Base-by-base conservation (phyloP, 1,140 invertebrate species). In the Cylas formicarius region DNA sequence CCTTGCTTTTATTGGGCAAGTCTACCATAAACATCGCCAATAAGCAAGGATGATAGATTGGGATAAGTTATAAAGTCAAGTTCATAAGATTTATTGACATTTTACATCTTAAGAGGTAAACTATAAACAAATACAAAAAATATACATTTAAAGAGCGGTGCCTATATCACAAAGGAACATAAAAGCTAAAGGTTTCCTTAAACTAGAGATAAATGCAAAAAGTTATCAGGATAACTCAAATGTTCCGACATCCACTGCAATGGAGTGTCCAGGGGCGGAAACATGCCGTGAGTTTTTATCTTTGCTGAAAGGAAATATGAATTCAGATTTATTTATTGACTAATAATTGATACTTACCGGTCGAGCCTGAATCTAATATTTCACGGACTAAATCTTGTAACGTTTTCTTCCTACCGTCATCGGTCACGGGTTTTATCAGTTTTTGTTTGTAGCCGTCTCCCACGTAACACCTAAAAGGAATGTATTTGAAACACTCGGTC, bases 211-310 rank as follows among this genome's bases (percentile, higher is more conserved):
- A 89, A 71, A 76, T 99, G 95, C 47, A 99, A 69, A 71, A 99
- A 99, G 70, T 99, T 99, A 66, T 99, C 96, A 2, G 95, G 92
- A 71, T 97, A 97, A 67, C 93, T 96, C 36, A 98, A 72, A 68
- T 98, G 93, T 71, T 97, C 91, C 10, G 91, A 93, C 62, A 99
- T 78, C 94, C 95, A 99, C 61, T 96, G 87, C 5, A 98, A 58
- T 3, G 94, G 91, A n/a, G 91, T 93, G 33, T 95, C 86, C 24
- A 80, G 57, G 3, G 92, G 86, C 42, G 90, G 79, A 54, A 79
- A 71, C 42, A 98, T 82, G 1, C 95, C 95, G 69, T 99, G 95
- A 32, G 86, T 92, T 48, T 86, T 73, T 2, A 94, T 70, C 58
- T 75, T 72, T 48, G 81, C 85, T 90, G 67, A 55, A 80, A 78